phyloP scores from a whole-genome alignment of 2,797 vertebrate genomes.

The Sus cebifrons region DNA sequence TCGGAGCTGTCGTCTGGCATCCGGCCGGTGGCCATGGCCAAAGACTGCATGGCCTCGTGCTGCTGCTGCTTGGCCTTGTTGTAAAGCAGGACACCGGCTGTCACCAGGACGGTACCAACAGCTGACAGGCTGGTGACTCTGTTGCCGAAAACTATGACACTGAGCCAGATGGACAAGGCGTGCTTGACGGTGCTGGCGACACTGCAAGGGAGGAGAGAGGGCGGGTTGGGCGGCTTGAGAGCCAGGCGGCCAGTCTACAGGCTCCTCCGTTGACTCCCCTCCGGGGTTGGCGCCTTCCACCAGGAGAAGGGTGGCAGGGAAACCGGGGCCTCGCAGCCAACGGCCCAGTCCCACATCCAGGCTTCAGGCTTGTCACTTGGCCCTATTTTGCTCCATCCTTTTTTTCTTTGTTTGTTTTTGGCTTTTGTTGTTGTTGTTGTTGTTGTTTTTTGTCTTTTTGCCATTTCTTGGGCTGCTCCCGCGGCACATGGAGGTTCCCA shows the following conservation, averaged over 20 bases:
- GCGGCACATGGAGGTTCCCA: too few relatives aligned
- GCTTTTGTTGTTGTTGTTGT: too few relatives aligned
- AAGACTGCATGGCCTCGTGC: conserved; percentile 90
- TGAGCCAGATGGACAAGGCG: conserved; percentile 97
- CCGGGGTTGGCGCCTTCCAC: neutral
- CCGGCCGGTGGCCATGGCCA: conserved; percentile 84
- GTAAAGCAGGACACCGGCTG: conserved; percentile 95
- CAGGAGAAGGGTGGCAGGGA: neutral
- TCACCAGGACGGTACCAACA: conserved; percentile 94
- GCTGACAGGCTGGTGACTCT: conserved; percentile 95
- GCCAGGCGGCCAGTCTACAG: neutral
- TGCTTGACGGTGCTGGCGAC: conserved; percentile 99
- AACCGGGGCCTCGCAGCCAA: neutral
- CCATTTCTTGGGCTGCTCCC: too few relatives aligned
- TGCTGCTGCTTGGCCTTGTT: conserved; percentile 96
- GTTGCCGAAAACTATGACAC: conserved; percentile 97
- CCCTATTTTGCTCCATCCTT: neutral
- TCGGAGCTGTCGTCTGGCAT: neutral
- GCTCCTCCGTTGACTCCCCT: neutral
- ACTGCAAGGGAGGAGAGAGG: conserved; percentile 87
- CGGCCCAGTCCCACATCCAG: rapidly evolving
- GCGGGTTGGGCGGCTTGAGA: neutral
- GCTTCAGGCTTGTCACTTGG: too few relatives aligned
- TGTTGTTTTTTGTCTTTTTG: too few relatives aligned
- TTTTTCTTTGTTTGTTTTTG: too few relatives aligned